Conservation (phyloP, 2,113 vertebrate species). For the Mirza zaza region DNA sequence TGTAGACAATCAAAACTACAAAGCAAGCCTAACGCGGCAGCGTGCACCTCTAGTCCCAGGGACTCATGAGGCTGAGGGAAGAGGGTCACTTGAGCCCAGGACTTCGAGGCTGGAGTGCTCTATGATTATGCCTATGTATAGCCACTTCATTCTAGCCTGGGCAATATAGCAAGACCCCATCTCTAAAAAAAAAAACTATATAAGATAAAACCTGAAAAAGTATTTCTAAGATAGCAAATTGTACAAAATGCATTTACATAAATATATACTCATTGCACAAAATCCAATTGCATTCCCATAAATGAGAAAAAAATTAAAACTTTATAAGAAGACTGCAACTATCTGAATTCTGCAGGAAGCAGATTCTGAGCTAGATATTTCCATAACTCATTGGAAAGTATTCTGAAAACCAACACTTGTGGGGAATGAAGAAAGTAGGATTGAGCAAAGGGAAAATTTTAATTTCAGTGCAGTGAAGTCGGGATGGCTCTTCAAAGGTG, state of each 20-base stretch:
- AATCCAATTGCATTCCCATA: neutral
- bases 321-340: neutral
- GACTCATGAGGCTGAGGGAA: too few relatives aligned
- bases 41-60: too few relatives aligned
- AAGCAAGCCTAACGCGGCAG: too few relatives aligned
- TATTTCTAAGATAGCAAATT: neutral
- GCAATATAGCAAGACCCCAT: too few relatives aligned
- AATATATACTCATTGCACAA: neutral
- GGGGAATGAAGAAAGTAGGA: neutral
- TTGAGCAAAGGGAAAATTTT: neutral
- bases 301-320: neutral
- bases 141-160: too few relatives aligned
- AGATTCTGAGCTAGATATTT: neutral
- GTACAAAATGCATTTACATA: neutral
- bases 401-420: neutral
- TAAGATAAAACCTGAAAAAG: neutral
- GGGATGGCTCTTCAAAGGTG: too few relatives aligned
- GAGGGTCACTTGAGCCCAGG: too few relatives aligned
- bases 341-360: neutral
- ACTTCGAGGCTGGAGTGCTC: too few relatives aligned
- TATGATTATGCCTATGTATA: too few relatives aligned
- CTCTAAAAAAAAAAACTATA: neutral
- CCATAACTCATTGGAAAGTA: neutral
- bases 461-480: neutral
- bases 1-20: neutral